Percentiles rank a stretch among this genome's conserved stretches.
Evolutionary conservation across 2,113 vertebrate genomes (phyloP).

Genomic region (Prunella fulvescens): DNA sequence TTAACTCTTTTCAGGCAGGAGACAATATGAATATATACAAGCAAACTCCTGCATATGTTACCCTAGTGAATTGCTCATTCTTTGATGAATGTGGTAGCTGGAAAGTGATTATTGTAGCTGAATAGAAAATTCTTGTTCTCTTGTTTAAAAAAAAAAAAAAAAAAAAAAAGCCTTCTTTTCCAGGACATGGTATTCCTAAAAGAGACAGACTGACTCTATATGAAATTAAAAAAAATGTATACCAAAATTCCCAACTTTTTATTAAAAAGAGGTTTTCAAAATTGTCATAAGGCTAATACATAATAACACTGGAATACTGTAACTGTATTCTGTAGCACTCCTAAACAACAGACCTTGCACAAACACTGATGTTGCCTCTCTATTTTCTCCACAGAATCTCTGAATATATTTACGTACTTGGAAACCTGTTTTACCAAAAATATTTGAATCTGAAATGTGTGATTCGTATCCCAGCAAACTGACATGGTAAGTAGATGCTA

Average conservation of each 20-base stretch:
- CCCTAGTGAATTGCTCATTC: constrained; percentile 26
- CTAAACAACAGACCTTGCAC: not conserved
- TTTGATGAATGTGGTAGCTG: not conserved
- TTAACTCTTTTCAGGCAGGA: constrained; percentile 49
- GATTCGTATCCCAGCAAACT: not conserved
- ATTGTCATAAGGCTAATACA: not conserved
- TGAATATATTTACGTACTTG: not conserved
- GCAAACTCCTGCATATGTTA: constrained; percentile 19
- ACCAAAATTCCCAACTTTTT: not conserved
- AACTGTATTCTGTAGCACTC: not conserved
- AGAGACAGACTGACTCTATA: not conserved
- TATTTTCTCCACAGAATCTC: not conserved
- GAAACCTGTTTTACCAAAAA: not conserved
- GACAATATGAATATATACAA: constrained; percentile 42
- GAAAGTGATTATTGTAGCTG: constrained; percentile 30
- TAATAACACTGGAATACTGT: not conserved
- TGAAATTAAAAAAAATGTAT: not conserved
- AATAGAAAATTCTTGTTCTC: constrained; percentile 34
- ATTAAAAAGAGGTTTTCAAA: not conserved
- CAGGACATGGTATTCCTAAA: not conserved
- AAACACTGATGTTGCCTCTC: not conserved
- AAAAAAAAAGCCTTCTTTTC: not conserved
- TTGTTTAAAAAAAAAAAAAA: not conserved
- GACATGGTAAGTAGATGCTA: not conserved
- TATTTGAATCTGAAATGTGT: not conserved